Base-by-base conservation (phyloP, 2,888 invertebrate genomes). In the Troides oblongomaculatus region DNA sequence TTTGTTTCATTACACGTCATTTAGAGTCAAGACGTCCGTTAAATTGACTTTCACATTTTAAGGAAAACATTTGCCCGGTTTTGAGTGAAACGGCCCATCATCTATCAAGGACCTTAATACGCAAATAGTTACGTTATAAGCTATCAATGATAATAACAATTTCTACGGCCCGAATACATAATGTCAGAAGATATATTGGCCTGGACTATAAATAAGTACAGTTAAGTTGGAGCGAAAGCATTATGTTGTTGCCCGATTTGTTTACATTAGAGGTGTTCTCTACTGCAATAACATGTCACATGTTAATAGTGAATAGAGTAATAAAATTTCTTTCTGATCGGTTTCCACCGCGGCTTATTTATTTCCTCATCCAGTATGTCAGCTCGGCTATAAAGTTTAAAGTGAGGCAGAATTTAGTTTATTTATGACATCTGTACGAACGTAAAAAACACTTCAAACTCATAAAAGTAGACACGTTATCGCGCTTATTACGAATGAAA, bases 351-450 rank as follows among this genome's bases (percentile, higher is more conserved):
- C 39, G 58, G 50, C 62, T 62, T 50, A 66, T 69, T 69, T 64
- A 66, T 70, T 59, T 63, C 50, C 53, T 39, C 14, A 62, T 64
- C 46, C 53, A 36, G 25, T 23, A 43, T 64, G 69, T 70, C 70
- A 70, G 17, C 62, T 70, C 43, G 62, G 62, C 66, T 56, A 66
- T 70, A 70, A 70, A 70, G 66, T 70, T 70, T 66, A 70, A n/a
- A 66, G 59, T 66, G 25, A 62, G 23, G 36, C 17, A 56, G 43
- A 62, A 58, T 70, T 70, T 66, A 50, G 30, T 62, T 66, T 53
- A 70, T 70, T 63, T 70, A 70, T 59, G 46, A 66, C 50, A 39
- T 58, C 30, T 59, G 30, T 70, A 17, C 6, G 60, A 53, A 62
- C 66, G 56, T 66, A 70, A 70, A 68, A 68, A 58, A 58, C 58